phyloP scores from a whole-genome alignment of 2,888 invertebrate species.

The Tricholauxania praeusta region DNA sequence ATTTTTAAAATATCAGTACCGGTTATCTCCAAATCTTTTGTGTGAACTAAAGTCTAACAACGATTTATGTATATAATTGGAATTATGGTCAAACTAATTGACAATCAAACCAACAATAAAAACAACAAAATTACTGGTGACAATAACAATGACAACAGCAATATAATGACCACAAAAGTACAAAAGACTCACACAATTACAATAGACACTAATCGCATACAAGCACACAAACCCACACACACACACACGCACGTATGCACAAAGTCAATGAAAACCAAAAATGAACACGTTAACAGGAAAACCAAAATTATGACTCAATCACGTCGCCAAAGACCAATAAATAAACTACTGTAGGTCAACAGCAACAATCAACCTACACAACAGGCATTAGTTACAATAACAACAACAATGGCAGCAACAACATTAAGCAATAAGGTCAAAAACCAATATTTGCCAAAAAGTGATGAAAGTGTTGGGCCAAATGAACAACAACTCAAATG shows the following conservation, averaged over 20 bases:
- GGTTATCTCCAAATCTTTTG: too few relatives aligned
- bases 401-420: not conserved
- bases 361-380: not conserved
- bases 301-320: slow-evolving; percentile 45
- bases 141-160: too few relatives aligned
- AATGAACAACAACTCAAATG: slow-evolving; percentile 1
- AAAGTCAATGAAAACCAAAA: too few relatives aligned
- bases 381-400: not conserved
- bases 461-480: not conserved
- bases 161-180: too few relatives aligned
- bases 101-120: too few relatives aligned
- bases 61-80: too few relatives aligned
- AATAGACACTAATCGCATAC: not conserved
- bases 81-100: too few relatives aligned
- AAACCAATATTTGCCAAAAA: slow-evolving; percentile 21
- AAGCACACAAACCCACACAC: too few relatives aligned
- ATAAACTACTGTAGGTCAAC: slow-evolving; percentile 30
- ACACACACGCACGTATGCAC: too few relatives aligned
- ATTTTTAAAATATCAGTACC: too few relatives aligned
- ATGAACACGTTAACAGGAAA: slow-evolving; percentile 2
- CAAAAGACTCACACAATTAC: not conserved
- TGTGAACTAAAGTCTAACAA: too few relatives aligned
- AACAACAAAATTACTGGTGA: too few relatives aligned
- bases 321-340: slow-evolving; percentile 44
- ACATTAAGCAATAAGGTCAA: not conserved